A percentile compares a stretch with the other conserved stretches of the same genome.
These are phyloP conservation scores for Halictus quadricinctus DNA, from an alignment of 2,888 invertebrate genomes.

Conservation along the genomic window DNA sequence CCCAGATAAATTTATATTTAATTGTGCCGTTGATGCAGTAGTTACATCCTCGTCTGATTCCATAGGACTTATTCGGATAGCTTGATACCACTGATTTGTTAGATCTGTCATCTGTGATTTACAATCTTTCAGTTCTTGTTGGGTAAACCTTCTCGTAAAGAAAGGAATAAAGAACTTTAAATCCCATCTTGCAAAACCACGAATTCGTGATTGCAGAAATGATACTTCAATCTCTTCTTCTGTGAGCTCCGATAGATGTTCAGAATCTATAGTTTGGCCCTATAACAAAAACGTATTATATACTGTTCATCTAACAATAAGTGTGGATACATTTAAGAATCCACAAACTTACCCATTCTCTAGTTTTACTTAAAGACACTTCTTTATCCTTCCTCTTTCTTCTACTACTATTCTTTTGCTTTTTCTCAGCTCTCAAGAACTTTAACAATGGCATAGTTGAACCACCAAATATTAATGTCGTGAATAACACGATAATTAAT, in stretches of 20 bases:
- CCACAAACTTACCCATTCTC: constrained; percentile 90
- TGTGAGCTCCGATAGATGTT: constrained; percentile 95
- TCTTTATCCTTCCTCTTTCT: constrained; percentile 89
- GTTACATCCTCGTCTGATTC: constrained; percentile 91
- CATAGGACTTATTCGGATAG: constrained; percentile 94
- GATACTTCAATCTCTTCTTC: constrained; percentile 96
- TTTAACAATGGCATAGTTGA: constrained; percentile 98
- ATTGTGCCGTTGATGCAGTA: constrained; percentile 77
- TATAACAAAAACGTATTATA: constrained; percentile 66
- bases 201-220: constrained; percentile 90
- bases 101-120: constrained; percentile 98
- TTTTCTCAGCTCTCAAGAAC: constrained; percentile 90
- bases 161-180: constrained; percentile 97
- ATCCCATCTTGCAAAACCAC: constrained; percentile 96
- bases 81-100: constrained; percentile 98
- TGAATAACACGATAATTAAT: constrained; percentile 98
- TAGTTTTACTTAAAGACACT: constrained; percentile 97
- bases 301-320: background rate
- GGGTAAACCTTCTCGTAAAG: constrained; percentile 97
- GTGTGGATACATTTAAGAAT: background rate
- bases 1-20: constrained; percentile 71
- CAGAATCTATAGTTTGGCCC: constrained; percentile 96
- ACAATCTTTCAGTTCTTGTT: constrained; percentile 97
- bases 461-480: constrained; percentile 97
- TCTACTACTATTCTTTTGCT: constrained; percentile 83